Evolutionary conservation across 2,888 invertebrate genomes (phyloP), one percentile per base, ranked within the genome.

Genomic region (Notodonta dromedarius): DNA sequence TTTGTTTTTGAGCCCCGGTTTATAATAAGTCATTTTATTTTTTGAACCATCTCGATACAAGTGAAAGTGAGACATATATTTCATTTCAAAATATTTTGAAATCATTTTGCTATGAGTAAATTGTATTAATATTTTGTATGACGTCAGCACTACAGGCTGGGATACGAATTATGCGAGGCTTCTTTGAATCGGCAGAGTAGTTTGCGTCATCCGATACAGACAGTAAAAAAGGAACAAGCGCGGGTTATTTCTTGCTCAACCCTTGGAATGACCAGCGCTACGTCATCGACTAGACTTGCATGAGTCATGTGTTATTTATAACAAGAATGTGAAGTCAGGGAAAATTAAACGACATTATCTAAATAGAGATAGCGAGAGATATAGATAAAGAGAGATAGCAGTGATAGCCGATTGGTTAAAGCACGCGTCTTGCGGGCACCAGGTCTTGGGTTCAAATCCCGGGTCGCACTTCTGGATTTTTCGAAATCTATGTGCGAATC

Each of bases 201-300:
- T 67, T 57, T 57, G 68, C 69, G 73, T 75, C 73, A 76, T 65
- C 56, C n/a, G 9, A 62, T 56, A 61, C 63, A 66, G 56, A 54
- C 57, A 24, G 56, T 51, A 79, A 80, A 79, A 74, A 80, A 76
- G 71, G 62, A 67, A 56, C 65, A 66, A 74, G 68, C 69, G 73
- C 63, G 69, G 66, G 68, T 70, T 76, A 76, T 82, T 80, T 86
- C 79, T 80, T 82, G 85, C 86, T 87, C 82, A 86, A 81, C 85
- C 85, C 84, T 80, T 79, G 74, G 68, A 69, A 73, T 70, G 71
- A 53, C 61, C 56, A 65, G 12, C 16, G n/a, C 77, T 73, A 77
- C 82, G 84, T 85, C 84, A 87, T 70, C 66, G 73, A 68, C 76
- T 71, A 77, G 74, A 78, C 74, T 67, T 59, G 77, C 67, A 76